These are phyloP conservation scores for Doryteuthis pealeii DNA, from an alignment of 1,140 invertebrate genomes.

Conservation along the genomic window DNA sequence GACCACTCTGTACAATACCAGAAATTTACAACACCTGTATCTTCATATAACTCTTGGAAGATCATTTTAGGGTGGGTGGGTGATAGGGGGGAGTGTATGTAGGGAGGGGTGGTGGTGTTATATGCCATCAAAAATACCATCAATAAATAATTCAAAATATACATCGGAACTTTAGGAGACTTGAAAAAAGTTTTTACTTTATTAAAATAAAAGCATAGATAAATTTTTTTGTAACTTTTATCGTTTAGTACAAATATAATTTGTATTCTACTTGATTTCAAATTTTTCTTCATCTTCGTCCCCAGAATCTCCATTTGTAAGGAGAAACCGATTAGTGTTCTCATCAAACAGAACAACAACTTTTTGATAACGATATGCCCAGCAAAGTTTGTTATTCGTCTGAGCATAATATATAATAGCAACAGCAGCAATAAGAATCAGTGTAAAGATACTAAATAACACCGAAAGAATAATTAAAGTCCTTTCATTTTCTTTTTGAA, in stretches of 20 bases:
- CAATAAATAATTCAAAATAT: too few species aligned
- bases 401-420: conserved; percentile 1
- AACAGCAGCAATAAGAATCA: not conserved
- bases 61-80: too few species aligned
- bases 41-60: too few species aligned
- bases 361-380: conserved; percentile 7
- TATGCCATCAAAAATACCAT: too few species aligned
- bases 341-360: not conserved
- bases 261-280: conserved; percentile 3
- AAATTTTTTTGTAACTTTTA: too few species aligned
- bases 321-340: not conserved
- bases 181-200: too few species aligned
- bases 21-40: too few species aligned
- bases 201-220: too few species aligned
- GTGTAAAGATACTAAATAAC: not conserved
- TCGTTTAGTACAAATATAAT: conserved; percentile 1
- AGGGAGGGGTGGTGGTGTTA: too few species aligned
- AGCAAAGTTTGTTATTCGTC: conserved; percentile 5
- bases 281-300: conserved; percentile 12
- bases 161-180: too few species aligned
- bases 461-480: not conserved
- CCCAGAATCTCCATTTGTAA: conserved; percentile 4
- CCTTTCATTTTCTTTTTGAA: not conserved
- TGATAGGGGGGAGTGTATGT: too few species aligned
- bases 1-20: too few species aligned